Evolutionary conservation across 2,888 invertebrate genomes (phyloP).

Genomic region (Volucella bombylans): DNA sequence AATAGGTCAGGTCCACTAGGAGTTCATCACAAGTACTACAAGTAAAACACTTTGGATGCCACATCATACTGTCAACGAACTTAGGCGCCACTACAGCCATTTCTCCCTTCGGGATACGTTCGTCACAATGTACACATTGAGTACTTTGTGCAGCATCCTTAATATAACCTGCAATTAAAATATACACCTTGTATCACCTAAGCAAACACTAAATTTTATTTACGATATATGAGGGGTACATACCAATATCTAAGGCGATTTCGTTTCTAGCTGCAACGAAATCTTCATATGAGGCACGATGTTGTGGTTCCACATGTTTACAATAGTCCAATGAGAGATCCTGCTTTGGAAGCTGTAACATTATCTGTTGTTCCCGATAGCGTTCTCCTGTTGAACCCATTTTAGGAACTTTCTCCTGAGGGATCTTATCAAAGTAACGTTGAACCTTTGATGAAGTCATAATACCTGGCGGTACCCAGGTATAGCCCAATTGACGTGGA

Average conservation of each 20-base stretch:
- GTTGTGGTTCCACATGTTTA: slow-evolving; percentile 90
- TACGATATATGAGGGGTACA: slow-evolving; percentile 70
- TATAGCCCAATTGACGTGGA: slow-evolving; percentile 87
- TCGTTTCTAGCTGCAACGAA: slow-evolving; percentile 97
- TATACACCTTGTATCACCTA: too few species aligned
- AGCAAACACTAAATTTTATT: background rate
- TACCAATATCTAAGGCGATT: slow-evolving; percentile 96
- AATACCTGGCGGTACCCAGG: slow-evolving; percentile 85
- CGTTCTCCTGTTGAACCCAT: slow-evolving; percentile 91
- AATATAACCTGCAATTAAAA: slow-evolving; percentile 83
- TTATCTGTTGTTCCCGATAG: slow-evolving; percentile 90
- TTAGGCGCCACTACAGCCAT: slow-evolving; percentile 93
- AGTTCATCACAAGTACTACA: slow-evolving; percentile 95
- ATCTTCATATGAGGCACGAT: slow-evolving; percentile 93
- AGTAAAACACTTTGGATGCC: slow-evolving; percentile 97
- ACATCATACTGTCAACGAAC: slow-evolving; percentile 89
- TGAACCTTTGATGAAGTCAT: slow-evolving; percentile 84
- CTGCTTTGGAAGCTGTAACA: slow-evolving; percentile 95
- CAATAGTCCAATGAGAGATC: slow-evolving; percentile 95
- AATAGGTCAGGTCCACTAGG: slow-evolving; percentile 97
- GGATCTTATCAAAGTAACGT: slow-evolving; percentile 95
- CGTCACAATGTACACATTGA: slow-evolving; percentile 92
- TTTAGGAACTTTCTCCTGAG: slow-evolving; percentile 89
- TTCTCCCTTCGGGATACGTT: slow-evolving; percentile 90
- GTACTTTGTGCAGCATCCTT: slow-evolving; percentile 85